Percentiles rank a stretch among this genome's conserved stretches.
These are phyloP conservation scores for Epinephelus awoara DNA, from an alignment of 2,797 vertebrate genomes.

Conservation along the genomic window DNA sequence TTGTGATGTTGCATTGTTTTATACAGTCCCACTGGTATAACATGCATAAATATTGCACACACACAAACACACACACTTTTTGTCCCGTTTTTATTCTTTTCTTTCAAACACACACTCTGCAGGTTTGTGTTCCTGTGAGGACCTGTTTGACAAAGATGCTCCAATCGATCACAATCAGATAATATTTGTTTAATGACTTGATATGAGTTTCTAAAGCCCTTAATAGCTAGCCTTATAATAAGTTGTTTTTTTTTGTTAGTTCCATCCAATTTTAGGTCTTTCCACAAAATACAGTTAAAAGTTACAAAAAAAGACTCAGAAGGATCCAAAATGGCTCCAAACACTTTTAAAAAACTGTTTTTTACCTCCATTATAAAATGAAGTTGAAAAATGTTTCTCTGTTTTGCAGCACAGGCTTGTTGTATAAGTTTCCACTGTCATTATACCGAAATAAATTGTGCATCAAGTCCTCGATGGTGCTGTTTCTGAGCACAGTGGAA, in stretches of 20 bases:
- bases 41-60: constrained; percentile 40
- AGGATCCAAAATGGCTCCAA: neutral
- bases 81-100: constrained; percentile 14
- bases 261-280: neutral
- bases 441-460: no score
- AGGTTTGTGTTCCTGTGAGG: constrained; percentile 29
- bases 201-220: neutral
- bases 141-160: constrained; percentile 13
- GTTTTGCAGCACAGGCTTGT: neutral
- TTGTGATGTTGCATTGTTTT: constrained; percentile 74
- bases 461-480: neutral
- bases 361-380: neutral
- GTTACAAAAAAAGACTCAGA: neutral
- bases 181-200: neutral
- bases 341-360: neutral
- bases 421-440: neutral
- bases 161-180: neutral
- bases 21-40: constrained; percentile 62
- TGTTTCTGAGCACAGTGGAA: no score
- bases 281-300: neutral
- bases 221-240: neutral
- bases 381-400: neutral
- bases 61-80: constrained; percentile 7
- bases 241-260: neutral
- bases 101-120: neutral